These are phyloP conservation scores for Hymenopus coronatus DNA, from an alignment of 2,888 invertebrate genomes.

Conservation along the genomic window DNA sequence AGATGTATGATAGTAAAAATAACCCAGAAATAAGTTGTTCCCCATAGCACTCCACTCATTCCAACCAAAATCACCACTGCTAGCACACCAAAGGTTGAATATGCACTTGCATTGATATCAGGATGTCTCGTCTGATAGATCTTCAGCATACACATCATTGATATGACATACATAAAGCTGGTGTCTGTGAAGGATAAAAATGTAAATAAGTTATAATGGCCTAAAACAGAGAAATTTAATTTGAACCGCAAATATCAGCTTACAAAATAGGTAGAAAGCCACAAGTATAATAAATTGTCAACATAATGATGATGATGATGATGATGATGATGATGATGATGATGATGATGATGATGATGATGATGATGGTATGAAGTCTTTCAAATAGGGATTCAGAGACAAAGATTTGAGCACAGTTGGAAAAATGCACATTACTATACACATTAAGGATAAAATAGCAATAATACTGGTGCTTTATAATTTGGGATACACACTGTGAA, in stretches of 20 bases:
- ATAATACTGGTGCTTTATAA: too few relatives aligned
- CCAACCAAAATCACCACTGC: constrained; percentile 69
- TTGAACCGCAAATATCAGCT: not conserved
- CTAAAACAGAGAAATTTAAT: not conserved
- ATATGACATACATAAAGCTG: constrained; percentile 90
- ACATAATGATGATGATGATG: too few relatives aligned
- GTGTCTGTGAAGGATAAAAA: constrained; percentile 63
- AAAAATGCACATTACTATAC: too few relatives aligned
- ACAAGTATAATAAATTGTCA: too few relatives aligned
- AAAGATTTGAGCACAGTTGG: too few relatives aligned
- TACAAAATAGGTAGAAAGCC: not conserved
- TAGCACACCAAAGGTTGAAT: constrained; percentile 74
- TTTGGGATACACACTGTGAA: too few relatives aligned
- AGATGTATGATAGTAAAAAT: constrained; percentile 70
- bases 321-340: too few relatives aligned
- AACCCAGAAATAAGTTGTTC: constrained; percentile 66
- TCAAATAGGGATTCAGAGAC: too few relatives aligned
- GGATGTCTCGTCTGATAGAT: constrained; percentile 86
- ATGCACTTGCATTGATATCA: constrained; percentile 80
- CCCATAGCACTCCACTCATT: constrained; percentile 59
- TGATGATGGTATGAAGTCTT: too few relatives aligned
- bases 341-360: too few relatives aligned
- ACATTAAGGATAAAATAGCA: too few relatives aligned
- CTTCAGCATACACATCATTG: constrained; percentile 81
- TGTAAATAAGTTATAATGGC: not conserved